Percentiles rank a stretch among this genome's conserved stretches.
These are phyloP conservation scores for Cariama cristata DNA, from an alignment of 2,113 vertebrate genomes.

Conservation along the genomic window DNA sequence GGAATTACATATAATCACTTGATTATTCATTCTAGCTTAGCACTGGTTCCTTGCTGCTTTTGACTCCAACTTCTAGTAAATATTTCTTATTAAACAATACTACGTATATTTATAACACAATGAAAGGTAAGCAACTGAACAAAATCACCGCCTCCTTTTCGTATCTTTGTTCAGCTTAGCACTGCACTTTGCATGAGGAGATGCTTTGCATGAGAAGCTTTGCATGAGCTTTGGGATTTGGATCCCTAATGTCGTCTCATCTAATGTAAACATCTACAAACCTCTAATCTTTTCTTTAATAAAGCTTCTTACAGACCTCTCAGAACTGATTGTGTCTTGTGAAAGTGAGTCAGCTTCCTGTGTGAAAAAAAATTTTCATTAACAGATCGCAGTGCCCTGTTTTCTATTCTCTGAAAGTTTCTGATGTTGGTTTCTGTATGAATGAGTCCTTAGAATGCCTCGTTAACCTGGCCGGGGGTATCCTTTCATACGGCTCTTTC, in stretches of 20 bases:
- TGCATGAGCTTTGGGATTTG: slow-evolving; percentile 40
- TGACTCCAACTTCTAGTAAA: not conserved
- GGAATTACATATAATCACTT: slow-evolving; percentile 61
- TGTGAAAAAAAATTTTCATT: slow-evolving; percentile 37
- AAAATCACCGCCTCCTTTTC: not conserved
- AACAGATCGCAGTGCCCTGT: not conserved
- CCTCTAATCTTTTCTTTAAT: slow-evolving; percentile 50
- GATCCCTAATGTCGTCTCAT: slow-evolving; percentile 12
- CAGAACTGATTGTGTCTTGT: not conserved
- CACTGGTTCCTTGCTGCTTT: not conserved
- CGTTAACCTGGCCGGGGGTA: not conserved
- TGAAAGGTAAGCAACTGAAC: not conserved
- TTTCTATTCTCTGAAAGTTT: slow-evolving; percentile 21
- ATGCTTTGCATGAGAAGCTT: slow-evolving; percentile 40
- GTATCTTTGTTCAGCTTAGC: not conserved
- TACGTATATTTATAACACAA: not conserved
- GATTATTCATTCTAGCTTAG: slow-evolving; percentile 44
- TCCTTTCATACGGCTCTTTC: not conserved
- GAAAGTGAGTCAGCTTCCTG: slow-evolving; percentile 43
- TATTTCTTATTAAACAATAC: not conserved
- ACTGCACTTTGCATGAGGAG: slow-evolving; percentile 4
- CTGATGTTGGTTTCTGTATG: not conserved
- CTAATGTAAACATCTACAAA: slow-evolving; percentile 55
- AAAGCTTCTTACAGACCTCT: slow-evolving; percentile 41
- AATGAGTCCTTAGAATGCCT: not conserved